phyloP scores from a whole-genome alignment of 2,797 vertebrate genomes.

The Cichlasoma orientale region DNA sequence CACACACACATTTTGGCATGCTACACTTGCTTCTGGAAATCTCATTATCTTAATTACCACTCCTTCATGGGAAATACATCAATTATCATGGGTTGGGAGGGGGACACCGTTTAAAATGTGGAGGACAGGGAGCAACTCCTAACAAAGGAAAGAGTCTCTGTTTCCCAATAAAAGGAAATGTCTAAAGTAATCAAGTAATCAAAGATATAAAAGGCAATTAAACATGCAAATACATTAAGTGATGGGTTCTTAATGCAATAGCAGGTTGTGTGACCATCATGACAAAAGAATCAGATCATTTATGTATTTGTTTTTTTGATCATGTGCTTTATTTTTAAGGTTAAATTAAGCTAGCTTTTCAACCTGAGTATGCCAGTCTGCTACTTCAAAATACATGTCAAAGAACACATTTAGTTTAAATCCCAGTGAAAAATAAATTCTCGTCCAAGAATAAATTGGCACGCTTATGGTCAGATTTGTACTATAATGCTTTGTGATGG shows the following conservation, averaged over 20 bases:
- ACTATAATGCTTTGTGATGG: not conserved
- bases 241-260: constrained; percentile 16
- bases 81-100: constrained; percentile 54
- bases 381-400: not conserved
- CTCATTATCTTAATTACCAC: constrained; percentile 75
- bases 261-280: constrained; percentile 1
- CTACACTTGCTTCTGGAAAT: constrained; percentile 69
- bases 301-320: not conserved
- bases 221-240: constrained; percentile 26
- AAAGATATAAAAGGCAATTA: constrained; percentile 43
- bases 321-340: not conserved
- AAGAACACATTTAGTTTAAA: not conserved
- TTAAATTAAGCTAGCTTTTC: not conserved
- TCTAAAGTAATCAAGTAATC: constrained; percentile 17
- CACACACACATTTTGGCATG: constrained; percentile 63
- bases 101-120: constrained; percentile 46
- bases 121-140: constrained; percentile 40
- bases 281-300: not conserved
- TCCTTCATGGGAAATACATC: constrained; percentile 70
- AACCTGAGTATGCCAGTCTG: not conserved
- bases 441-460: not conserved
- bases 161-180: constrained; percentile 25
- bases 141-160: constrained; percentile 46
- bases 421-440: not conserved
- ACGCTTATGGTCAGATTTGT: not conserved